Base-by-base conservation (phyloP, 2,888 invertebrate species). In the Pristionchus mayeri region DNA sequence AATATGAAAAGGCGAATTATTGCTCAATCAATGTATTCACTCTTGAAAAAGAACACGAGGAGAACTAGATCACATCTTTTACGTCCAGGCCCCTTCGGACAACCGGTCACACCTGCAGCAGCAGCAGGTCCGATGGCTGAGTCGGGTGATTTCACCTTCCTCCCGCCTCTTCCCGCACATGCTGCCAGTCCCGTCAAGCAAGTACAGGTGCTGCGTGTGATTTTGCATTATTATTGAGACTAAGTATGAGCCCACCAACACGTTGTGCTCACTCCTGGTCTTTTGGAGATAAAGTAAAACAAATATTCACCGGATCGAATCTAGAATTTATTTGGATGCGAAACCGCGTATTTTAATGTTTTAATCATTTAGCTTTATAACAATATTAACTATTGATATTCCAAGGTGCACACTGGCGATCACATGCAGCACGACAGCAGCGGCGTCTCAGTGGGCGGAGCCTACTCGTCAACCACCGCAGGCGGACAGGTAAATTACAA, bases 71-170 rank as follows among this genome's bases (percentile, higher is more conserved):
- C 24, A 18, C 18, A 67, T 21, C 13, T 9, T 44, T 37, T 3
- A 54, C 21, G 7, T 71, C 13, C 71, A 71, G 71, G 71, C 9
- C 71, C 71, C 16, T 78, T 24, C 50, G 76, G 50, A 21, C 76
- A 48, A 7, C 18, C 50, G 0, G 11, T 50, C 7, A 24, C 76
- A 4, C 30, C 50, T 9, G 76, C 60, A 2, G 76, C 63, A 0
- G 57, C 44, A 11, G 44, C 71, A 30, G 67, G 48, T 27, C 44
- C 85, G 18, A 88, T 91, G 89, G 89, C 88, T 37, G 92, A 92
- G n/a, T 90, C 90, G 52, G 88, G 86, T n/a, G 92, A 92, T 76
- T 92, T 92, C 87, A 92, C 92, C 16, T 92, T 92, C 86, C 87
- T 92, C 9, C 92, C 92, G 24, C 92, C 92, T 4, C 86, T 90